Base-by-base conservation (phyloP, 2,113 vertebrate species). In the Puffinus mauretanicus region DNA sequence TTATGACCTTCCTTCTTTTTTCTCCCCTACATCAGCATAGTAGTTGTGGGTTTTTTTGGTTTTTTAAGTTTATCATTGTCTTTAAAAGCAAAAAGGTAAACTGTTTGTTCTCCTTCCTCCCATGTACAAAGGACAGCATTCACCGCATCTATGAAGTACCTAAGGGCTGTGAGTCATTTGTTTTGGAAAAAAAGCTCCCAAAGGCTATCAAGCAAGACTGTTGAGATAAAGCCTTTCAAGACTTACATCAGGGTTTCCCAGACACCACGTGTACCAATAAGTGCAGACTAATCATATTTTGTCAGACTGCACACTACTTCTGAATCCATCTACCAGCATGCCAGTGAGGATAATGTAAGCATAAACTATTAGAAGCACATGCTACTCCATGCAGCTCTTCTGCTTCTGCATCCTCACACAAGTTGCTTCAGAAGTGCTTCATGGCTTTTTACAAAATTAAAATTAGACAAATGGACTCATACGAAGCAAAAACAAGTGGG, bases 201-300 rank as follows among this genome's bases (percentile, higher is more conserved):
- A 42, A 82, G 70, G 88, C 61, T 77, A 93, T 86, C 91, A 93
- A 60, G 90, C 79, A 94, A 93, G 79, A 82, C 93, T 90, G 78
- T 82, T 80, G 89, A 93, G 93, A 92, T 94, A 96, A 96, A 96
- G 77, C 62, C 73, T 82, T 90, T 85, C 82, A 92, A 93, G 92
- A 86, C 93, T 92, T 94, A 46, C 73, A 97, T 93, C 93, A 96
- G 89, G 66, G 87, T 76, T 96, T 97, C 86, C 88, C 89, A 95
- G 92, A 94, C 81, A 78, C 90, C 91, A 87, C 27, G 15, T 72
- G 71, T 79, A 79, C 67, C 77, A 82, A 2, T 89, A 96, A 96
- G 69, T 87, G 92, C 87, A 93, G 92, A 84, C 70, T 95, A 96
- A 94, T 93, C 93, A 57, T 16, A 76, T 89, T 96, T 82, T 90